A percentile compares a stretch with the other conserved stretches of the same genome.
These are phyloP conservation scores for Brachystomella parvula DNA, from an alignment of 1,140 invertebrate species.

Conservation along the genomic window DNA sequence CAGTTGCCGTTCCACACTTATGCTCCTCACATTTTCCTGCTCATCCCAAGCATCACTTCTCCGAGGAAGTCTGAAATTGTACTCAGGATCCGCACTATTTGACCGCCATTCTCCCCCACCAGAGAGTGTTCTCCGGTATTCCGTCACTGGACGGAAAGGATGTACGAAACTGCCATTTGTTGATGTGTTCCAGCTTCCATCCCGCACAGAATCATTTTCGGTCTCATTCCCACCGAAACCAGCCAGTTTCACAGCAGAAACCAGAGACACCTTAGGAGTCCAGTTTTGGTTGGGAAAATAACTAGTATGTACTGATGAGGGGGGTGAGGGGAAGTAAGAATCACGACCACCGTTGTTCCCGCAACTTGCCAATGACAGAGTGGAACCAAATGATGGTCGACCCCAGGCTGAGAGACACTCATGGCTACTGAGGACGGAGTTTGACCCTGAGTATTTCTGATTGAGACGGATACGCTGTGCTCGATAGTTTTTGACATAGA, in stretches of 20 bases:
- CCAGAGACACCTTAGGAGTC: neutral
- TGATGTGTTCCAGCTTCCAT: neutral
- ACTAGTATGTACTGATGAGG: constrained; percentile 13
- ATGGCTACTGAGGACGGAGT: neutral
- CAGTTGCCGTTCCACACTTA: too few species aligned
- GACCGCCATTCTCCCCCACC: neutral
- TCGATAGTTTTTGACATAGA: constrained; percentile 34
- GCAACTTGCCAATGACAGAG: too few species aligned
- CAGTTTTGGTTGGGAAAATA: neutral
- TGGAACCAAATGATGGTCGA: neutral
- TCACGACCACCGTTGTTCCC: too few species aligned
- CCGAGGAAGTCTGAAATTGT: neutral
- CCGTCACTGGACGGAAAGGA: neutral
- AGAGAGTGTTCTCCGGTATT: neutral
- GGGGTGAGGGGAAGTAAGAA: neutral
- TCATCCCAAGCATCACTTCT: neutral
- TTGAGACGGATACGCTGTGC: constrained; percentile 25
- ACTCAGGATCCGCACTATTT: constrained; percentile 1
- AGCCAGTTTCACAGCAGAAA: neutral
- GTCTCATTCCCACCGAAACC: neutral
- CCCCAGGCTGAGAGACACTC: neutral
- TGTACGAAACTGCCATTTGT: neutral
- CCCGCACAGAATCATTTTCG: neutral
- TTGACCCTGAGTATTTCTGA: constrained; percentile 22
- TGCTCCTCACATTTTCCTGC: neutral